Conservation (phyloP, 2,888 invertebrate genomes). For the Entomobrya proxima region DNA sequence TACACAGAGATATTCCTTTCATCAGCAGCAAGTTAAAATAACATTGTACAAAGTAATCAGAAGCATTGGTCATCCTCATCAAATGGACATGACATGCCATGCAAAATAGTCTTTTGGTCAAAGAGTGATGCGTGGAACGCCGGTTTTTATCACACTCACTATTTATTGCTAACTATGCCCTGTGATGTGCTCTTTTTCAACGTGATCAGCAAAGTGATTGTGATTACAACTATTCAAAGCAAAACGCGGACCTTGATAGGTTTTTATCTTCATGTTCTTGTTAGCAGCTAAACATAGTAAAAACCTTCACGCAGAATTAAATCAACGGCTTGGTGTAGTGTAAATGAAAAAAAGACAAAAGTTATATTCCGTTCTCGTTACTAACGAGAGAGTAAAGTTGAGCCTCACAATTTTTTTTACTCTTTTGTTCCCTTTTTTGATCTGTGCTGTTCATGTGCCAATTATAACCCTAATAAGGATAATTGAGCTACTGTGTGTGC, state of each 20-base stretch:
- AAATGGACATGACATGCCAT: conserved; percentile 7
- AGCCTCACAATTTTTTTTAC: conserved; percentile 24
- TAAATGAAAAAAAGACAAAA: conserved; percentile 13
- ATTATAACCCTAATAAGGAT: conserved; percentile 68
- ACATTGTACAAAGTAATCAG: not conserved
- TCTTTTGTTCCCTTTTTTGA: conserved; percentile 56
- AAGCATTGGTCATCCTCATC: conserved; percentile 37
- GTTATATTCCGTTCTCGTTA: conserved; percentile 11
- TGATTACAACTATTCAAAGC: too few species aligned
- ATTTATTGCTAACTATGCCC: not conserved
- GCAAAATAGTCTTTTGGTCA: not conserved
- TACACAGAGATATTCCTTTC: not conserved
- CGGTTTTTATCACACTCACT: not conserved
- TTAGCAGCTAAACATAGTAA: conserved; percentile 22
- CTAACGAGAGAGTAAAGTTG: conserved; percentile 16
- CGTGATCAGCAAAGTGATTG: conserved; percentile 55
- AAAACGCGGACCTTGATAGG: too few species aligned
- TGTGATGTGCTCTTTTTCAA: conserved; percentile 1
- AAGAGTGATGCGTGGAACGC: not conserved
- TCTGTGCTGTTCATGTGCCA: conserved; percentile 66
- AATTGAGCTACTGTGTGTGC: conserved; percentile 63
- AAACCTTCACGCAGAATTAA: conserved; percentile 38
- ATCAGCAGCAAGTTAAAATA: conserved; percentile 29
- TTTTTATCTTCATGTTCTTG: conserved; percentile 19
- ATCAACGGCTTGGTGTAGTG: conserved; percentile 18